Base-by-base conservation (phyloP, 2,888 invertebrate species). In the Aplocera efformata region DNA sequence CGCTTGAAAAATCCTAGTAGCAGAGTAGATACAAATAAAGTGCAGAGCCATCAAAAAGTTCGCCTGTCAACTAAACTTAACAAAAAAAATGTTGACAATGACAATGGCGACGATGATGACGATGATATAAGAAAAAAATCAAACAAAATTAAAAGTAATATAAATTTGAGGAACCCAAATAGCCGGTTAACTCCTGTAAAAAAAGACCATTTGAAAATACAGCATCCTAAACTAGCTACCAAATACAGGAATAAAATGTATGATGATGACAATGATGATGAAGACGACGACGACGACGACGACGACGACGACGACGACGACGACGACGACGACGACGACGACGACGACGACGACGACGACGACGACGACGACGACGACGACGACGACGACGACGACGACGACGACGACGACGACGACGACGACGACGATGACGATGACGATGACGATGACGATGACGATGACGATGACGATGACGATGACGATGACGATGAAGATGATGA, bases 291-390 rank as follows among this genome's bases (percentile, higher is more conserved):
- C 1, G 81, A 85, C 7, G 76, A 89, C 11, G 82, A 88, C 7
- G 78, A 89, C 3, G 81, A 89, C 1, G 79, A 90, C 1, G 76
- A 89, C 0, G 78, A 81, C 1, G 76, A 83, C 11, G 72, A 80
- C 10, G 73, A 81, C 9, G 72, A 81, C 10, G 74, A 81, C 1
- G 75, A 85, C 11, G 68, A 81, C 5, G 73, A 81, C 9, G 63
- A 71, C 0, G 61, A 72, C 0, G 60, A 68, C 0, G 58, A 71
- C 1, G 42, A 84, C 1, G 82, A 85, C 1, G 75, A 88, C 0
- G 78, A 86, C 1, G 77, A 89, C 7, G 79, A 88, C 9, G 79
- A 85, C 7, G 74, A 89, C 17, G 79, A 88, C 7, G 79, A 89
- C 6, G 51, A 63, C 3, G 48, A 50, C 22, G 45, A 53, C 8